phyloP scores from a whole-genome alignment of 1,140 invertebrate species.

The Venustaconcha ellipsiformis region DNA sequence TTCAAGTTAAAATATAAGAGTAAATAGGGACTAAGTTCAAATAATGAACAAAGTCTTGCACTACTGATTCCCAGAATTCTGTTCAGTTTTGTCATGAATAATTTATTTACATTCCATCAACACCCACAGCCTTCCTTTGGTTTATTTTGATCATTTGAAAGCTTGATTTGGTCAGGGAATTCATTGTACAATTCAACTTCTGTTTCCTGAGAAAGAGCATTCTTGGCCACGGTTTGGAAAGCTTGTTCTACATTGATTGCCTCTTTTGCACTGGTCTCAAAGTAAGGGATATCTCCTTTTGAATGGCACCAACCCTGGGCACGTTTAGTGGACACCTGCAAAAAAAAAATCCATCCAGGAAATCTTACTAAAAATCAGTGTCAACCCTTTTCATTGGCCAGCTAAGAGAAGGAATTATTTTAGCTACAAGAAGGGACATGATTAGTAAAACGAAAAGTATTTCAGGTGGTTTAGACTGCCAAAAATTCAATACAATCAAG shows the following conservation, averaged over 20 bases:
- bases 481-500: no score
- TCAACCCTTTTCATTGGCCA: no score
- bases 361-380: not conserved
- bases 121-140: constrained; percentile 65
- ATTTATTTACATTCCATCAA: constrained; percentile 38
- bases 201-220: constrained; percentile 91
- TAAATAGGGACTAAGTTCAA: no score
- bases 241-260: constrained; percentile 98
- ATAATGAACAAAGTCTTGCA: no score
- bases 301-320: constrained; percentile 99
- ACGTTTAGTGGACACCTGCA: constrained; percentile 89
- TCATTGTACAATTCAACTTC: constrained; percentile 95
- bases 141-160: constrained; percentile 68
- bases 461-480: no score
- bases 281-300: constrained; percentile 99
- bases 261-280: constrained; percentile 99
- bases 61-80: no score
- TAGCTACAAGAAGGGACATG: no score
- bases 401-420: no score
- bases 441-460: no score
- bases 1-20: no score
- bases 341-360: constrained; percentile 26
- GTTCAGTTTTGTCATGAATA: no score
- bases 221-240: constrained; percentile 97
- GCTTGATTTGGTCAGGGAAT: constrained; percentile 94